These are phyloP conservation scores for Lucinisca nassula DNA, from an alignment of 2,888 invertebrate genomes.

Conservation along the genomic window DNA sequence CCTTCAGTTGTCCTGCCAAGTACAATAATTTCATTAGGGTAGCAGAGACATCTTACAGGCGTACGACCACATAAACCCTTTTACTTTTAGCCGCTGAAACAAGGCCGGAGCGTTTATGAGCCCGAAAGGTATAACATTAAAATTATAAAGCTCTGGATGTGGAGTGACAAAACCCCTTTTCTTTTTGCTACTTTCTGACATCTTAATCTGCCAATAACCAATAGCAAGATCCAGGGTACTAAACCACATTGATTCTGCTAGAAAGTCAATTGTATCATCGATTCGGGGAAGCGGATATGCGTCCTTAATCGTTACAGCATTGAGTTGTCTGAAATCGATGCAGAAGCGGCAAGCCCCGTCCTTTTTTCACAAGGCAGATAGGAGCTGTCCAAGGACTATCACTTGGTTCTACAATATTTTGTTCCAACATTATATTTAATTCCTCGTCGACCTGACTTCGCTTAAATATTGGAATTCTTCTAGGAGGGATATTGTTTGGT, in stretches of 20 bases:
- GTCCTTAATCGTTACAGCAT: background rate
- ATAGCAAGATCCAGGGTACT: no score
- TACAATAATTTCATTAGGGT: constrained; percentile 39
- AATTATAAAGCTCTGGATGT: constrained; percentile 4
- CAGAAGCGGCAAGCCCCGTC: background rate
- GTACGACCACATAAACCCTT: constrained; percentile 1
- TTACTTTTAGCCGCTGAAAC: constrained; percentile 23
- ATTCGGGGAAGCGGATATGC: no score
- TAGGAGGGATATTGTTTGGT: constrained; percentile 35
- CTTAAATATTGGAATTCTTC: constrained; percentile 23
- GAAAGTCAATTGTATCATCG: constrained; percentile 14
- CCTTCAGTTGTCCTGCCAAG: constrained; percentile 18
- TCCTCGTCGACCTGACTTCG: background rate
- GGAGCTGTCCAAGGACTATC: no score
- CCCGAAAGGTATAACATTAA: constrained; percentile 31
- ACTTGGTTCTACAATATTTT: no score
- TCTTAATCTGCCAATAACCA: constrained; percentile 31
- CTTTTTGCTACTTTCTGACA: no score
- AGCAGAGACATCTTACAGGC: constrained; percentile 22
- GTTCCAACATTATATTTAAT: no score
- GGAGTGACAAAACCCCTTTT: constrained; percentile 20
- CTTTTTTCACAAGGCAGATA: constrained; percentile 23
- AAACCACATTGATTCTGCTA: constrained; percentile 15
- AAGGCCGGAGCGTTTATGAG: constrained; percentile 22
- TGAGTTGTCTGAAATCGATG: constrained; percentile 6